Conservation (phyloP, 2,113 vertebrate species). For the Cynopterus brachyotis region DNA sequence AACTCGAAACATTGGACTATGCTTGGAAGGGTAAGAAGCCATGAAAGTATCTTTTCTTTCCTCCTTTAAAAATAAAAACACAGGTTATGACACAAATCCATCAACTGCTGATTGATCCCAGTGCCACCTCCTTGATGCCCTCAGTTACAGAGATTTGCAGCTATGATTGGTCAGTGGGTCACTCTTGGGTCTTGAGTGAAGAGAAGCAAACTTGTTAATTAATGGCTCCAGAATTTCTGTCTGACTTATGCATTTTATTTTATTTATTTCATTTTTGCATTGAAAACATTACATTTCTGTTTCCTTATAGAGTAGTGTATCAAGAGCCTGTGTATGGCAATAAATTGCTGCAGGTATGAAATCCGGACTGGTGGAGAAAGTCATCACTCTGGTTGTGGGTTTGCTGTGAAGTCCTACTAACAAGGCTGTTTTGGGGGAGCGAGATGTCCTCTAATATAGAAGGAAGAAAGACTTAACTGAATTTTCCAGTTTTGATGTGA, state of each 20-base stretch:
- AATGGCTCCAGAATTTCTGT: slow-evolving; percentile 72
- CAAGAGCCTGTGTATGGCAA: slow-evolving; percentile 84
- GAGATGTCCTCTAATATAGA: background rate
- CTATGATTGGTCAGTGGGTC: background rate
- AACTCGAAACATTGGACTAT: background rate
- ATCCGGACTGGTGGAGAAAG: slow-evolving; percentile 61
- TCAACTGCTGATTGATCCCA: fast-evolving
- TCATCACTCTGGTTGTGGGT: slow-evolving; percentile 65
- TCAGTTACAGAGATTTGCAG: background rate
- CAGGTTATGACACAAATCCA: background rate
- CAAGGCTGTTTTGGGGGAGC: slow-evolving; percentile 1
- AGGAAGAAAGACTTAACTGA: slow-evolving; percentile 37
- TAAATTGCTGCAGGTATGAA: slow-evolving; percentile 81
- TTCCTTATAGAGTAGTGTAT: slow-evolving; percentile 84
- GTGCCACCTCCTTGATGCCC: background rate
- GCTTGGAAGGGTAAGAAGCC: slow-evolving; percentile 41
- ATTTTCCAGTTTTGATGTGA: slow-evolving; percentile 68
- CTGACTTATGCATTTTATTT: slow-evolving; percentile 74
- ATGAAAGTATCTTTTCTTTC: slow-evolving; percentile 57
- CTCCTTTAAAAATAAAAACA: background rate
- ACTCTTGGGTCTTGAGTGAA: background rate
- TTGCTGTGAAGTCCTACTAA: slow-evolving; percentile 76
- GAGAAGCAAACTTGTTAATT: slow-evolving; percentile 73
- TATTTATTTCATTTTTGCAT: slow-evolving; percentile 75
- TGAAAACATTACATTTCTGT: slow-evolving; percentile 82